Percentiles rank a stretch among this genome's conserved stretches.
Evolutionary conservation across 2,113 vertebrate genomes (phyloP).

Genomic region (Cisticola juncidis): DNA sequence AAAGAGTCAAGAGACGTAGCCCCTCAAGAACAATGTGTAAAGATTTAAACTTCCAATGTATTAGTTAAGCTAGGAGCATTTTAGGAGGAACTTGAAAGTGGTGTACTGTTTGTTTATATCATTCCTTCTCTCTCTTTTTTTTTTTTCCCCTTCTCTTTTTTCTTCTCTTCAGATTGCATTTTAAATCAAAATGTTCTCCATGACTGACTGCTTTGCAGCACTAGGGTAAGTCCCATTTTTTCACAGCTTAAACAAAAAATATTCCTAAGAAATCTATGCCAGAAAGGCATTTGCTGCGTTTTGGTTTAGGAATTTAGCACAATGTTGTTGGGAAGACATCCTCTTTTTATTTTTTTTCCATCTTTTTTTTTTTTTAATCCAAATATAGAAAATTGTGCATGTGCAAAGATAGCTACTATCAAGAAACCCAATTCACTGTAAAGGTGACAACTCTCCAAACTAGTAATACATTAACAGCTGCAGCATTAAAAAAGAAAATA

Average conservation of each 20-base stretch:
- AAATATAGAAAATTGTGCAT: constrained; percentile 34
- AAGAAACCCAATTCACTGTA: constrained; percentile 47
- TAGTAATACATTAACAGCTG: constrained; percentile 64
- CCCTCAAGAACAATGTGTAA: constrained; percentile 73
- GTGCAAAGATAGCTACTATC: constrained; percentile 39
- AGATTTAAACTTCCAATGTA: constrained; percentile 72
- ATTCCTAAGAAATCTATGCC: constrained; percentile 59
- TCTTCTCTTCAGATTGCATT: constrained; percentile 71
- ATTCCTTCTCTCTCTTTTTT: constrained; percentile 6
- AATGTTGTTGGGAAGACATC: constrained; percentile 7
- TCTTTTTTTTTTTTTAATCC: neutral
- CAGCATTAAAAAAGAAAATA: constrained; percentile 74
- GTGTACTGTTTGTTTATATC: constrained; percentile 68
- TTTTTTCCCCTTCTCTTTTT: neutral
- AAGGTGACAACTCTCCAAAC: constrained; percentile 63
- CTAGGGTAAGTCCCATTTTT: constrained; percentile 76
- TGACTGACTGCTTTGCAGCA: constrained; percentile 75
- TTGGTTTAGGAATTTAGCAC: constrained; percentile 60
- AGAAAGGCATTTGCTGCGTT: constrained; percentile 55
- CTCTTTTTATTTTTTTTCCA: neutral
- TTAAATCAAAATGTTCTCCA: constrained; percentile 75
- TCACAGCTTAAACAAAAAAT: constrained; percentile 70
- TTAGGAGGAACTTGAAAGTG: constrained; percentile 69
- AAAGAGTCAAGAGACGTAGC: constrained; percentile 69
- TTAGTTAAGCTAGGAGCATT: constrained; percentile 67